Conservation (phyloP, 2,113 vertebrate genomes). For the Nettapus auritus region DNA sequence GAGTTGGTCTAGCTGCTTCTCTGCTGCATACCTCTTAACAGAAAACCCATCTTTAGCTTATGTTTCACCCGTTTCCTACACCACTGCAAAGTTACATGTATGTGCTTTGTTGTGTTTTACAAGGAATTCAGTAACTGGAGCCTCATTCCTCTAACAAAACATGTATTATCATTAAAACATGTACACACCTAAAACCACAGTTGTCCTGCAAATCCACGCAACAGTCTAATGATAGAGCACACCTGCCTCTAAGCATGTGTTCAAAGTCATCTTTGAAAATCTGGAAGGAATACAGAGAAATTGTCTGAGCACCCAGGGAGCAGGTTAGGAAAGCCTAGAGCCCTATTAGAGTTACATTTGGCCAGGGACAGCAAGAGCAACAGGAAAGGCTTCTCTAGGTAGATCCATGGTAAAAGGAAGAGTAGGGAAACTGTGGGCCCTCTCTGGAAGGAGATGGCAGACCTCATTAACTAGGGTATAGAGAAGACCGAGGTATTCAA, state of each 20-base stretch:
- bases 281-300: no score
- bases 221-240: not conserved
- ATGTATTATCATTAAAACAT: not conserved
- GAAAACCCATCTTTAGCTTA: not conserved
- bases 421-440: no score
- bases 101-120: not conserved
- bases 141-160: not conserved
- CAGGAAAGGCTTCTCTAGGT: no score
- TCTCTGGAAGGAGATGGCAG: no score
- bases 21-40: not conserved
- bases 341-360: no score
- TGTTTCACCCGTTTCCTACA: not conserved
- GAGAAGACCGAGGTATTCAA: no score
- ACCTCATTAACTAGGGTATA: no score
- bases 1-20: not conserved
- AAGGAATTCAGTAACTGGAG: not conserved
- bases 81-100: not conserved
- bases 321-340: no score
- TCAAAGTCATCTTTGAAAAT: not conserved
- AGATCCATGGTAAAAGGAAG: no score
- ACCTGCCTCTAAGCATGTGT: not conserved
- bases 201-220: not conserved
- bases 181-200: not conserved
- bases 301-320: no score
- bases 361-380: no score